Percentiles rank a stretch among this genome's conserved stretches.
Evolutionary conservation across 2,797 vertebrate species (phyloP).

Genomic region (Taeniopygia guttata): DNA sequence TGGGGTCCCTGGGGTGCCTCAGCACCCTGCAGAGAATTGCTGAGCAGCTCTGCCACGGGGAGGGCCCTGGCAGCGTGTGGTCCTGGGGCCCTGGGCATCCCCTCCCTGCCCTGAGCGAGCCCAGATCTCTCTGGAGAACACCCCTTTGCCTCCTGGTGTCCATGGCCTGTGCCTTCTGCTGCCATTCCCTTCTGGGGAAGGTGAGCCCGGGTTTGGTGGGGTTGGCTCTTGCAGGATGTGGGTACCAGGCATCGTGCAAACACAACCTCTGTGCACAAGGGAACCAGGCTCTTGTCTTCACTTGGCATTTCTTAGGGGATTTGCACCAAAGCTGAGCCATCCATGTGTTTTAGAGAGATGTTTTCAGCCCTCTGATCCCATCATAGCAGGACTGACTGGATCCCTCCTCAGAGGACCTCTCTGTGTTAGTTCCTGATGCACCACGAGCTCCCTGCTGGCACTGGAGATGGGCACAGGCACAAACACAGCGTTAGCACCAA

Average conservation of each 20-base stretch:
- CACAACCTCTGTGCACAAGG: neutral
- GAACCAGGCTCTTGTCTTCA: neutral
- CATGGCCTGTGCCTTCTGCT: neutral
- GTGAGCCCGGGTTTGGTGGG: fast-evolving
- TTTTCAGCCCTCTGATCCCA: neutral
- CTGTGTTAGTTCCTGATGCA: neutral
- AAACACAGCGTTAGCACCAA: neutral
- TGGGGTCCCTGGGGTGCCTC: neutral
- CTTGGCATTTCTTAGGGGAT: neutral
- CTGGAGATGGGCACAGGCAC: neutral
- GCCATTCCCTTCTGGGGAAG: neutral
- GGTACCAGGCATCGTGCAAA: fast-evolving
- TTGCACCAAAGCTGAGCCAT: neutral
- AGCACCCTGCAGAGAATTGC: fast-evolving
- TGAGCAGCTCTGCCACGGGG: neutral
- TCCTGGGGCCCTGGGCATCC: neutral
- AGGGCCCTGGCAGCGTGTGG: neutral
- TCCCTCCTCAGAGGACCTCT: neutral
- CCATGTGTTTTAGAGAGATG: neutral
- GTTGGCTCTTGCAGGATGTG: neutral
- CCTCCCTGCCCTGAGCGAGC: fast-evolving
- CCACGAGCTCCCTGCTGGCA: neutral
- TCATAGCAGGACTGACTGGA: fast-evolving
- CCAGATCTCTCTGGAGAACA: neutral
- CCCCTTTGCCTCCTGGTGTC: neutral